Base-by-base conservation (phyloP, 2,888 invertebrate species). In the Scaptomyza polygonia region DNA sequence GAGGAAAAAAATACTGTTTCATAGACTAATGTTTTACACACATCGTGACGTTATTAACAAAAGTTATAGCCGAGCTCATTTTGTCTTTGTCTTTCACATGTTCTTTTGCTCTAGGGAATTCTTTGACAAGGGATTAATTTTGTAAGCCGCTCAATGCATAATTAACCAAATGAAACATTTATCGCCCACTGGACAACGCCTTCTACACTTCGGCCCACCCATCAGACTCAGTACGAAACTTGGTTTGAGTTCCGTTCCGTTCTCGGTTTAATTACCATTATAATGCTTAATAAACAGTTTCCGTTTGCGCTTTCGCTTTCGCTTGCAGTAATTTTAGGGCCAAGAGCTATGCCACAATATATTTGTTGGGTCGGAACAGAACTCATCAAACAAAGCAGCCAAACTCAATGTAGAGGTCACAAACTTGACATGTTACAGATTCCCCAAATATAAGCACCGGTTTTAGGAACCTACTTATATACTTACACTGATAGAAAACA, bases 81-180 rank as follows among this genome's bases (percentile, higher is more conserved):
- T 12, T n/a, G 21, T 3, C 4, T 14, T 32, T 32, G 1, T 6
- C 21, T 18, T 8, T 8, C 14, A 11, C n/a, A 4, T 27, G n/a
- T 21, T 18, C 62, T n/a, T 11, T 42, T 3, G 7, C 77, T 52
- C 67, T 16, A 14, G 68, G 62, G 73, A 58, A 14, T 48, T 55
- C 16, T 47, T 12, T 55, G 61, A 47, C 67, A 66, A 57, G 86
- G 85, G 86, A 85, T 83, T 88, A 52, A 68, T 72, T 83, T 79
- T 44, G 66, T 67, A 86, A 79, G 66, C 83, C 65, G 76, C 80
- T 86, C 76, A 79, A 61, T 83, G 80, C 64, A 68, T 81, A 88
- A 81, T 81, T 86, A 88, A 80, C 67, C 45, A 86, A 88, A 76
- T 67, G 82, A 55, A 72, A 53, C 40, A 39, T 11, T 54, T 34